Percentiles rank a stretch among this genome's conserved stretches.
These are phyloP conservation scores for Trinectes maculatus DNA, from an alignment of 2,113 vertebrate genomes.

Conservation along the genomic window DNA sequence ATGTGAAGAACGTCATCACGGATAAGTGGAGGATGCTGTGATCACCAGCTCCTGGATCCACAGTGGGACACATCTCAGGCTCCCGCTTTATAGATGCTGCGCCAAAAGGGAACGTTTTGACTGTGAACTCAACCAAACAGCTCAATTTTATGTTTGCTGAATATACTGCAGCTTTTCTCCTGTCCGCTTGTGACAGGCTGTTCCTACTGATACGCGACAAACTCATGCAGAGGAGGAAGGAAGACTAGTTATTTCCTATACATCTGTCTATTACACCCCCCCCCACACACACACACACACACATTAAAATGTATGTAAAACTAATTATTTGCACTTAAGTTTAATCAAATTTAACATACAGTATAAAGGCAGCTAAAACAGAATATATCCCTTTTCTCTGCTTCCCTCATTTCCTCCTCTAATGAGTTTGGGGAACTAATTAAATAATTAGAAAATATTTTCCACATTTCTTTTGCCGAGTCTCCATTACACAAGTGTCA, in stretches of 20 bases:
- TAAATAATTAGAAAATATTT: conserved; percentile 73
- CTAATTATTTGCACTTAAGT: background rate
- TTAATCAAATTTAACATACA: conserved; percentile 7
- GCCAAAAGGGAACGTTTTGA: conserved; percentile 22
- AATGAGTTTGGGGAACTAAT: conserved; percentile 71
- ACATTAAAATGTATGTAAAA: no score
- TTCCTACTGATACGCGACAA: conserved; percentile 34
- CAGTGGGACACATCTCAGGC: conserved; percentile 30
- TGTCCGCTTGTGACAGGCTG: conserved; percentile 44
- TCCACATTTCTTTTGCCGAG: conserved; percentile 72
- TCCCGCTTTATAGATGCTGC: conserved; percentile 11
- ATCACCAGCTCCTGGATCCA: conserved; percentile 22
- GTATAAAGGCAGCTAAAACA: background rate
- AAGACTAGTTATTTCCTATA: conserved; percentile 17
- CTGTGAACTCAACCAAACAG: conserved; percentile 47
- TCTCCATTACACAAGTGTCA: conserved; percentile 78
- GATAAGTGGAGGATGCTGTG: conserved; percentile 14
- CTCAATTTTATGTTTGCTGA: conserved; percentile 53
- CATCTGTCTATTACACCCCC: background rate
- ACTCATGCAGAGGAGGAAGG: conserved; percentile 3
- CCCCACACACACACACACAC: no score
- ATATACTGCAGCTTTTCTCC: conserved; percentile 39
- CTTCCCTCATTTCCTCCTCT: conserved; percentile 13
- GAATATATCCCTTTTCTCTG: background rate
- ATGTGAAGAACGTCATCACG: conserved; percentile 28